Base-by-base conservation (phyloP, 2,888 invertebrate genomes). In the Actias luna region DNA sequence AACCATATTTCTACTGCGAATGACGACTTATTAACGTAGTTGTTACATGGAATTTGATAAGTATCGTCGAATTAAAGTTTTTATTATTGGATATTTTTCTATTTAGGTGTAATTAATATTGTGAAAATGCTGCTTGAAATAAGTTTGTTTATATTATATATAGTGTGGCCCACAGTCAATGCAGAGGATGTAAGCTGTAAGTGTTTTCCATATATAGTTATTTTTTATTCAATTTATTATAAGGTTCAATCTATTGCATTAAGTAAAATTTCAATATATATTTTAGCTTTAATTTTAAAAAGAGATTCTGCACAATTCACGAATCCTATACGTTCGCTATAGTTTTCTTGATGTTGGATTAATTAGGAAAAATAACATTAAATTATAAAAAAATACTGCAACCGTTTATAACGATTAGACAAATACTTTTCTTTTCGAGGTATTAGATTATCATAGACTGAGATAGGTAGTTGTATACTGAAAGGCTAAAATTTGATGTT, bases 131-230 rank as follows among this genome's bases (percentile, higher is more conserved):
- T 84, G 69, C 66, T 81, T 52, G 69, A 69, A 63, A 72, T 70
- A 10, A 50, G 89, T 1, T 42, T 87, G 63, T 77, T 84, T 61
- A 68, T 85, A 27, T 59, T 82, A 2, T 85, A 80, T 68, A 63
- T 84, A 33, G 69, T 80, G 52, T 42, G 85, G 29, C 80, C 86
- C 5, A 74, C 78, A 0, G 72, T 79, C 42, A 76, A 75, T 59
- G 85, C 88, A 10, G 92, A 92, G 65, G 92, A 92, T 62, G 87
- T 90, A 4, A 92, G 89, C 73, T 92, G 92, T 92, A 72, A 92
- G 92, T 90, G 0, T 22, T 22, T 46, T 46, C 1, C 14, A 25
- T 50, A 25, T 50, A 4, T 10, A 50, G 12, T 50, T 25, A 12
- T 50, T 33, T 7, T 33, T 22, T 10, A 12, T 22, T 22, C 14